Conservation (phyloP, 2,888 invertebrate genomes). For the Hypomecis atomaria region DNA sequence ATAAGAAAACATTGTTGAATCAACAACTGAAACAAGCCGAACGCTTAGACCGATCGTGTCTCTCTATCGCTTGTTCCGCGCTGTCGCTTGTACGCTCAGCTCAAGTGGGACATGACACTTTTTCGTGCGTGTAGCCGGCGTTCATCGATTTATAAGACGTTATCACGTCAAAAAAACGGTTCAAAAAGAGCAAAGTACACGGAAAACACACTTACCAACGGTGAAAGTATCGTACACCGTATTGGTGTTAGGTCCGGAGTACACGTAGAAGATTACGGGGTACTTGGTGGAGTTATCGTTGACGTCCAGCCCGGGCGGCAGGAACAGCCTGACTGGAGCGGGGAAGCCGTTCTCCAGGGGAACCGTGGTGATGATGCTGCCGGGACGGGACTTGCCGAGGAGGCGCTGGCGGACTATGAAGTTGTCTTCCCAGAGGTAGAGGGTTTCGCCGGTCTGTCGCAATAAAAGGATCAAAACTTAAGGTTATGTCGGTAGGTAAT, state of each 20-base stretch:
- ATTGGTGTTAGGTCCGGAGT: slow-evolving; percentile 94
- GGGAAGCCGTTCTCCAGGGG: slow-evolving; percentile 84
- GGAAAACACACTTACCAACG: slow-evolving; percentile 70
- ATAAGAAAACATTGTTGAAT: no score
- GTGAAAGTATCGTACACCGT: slow-evolving; percentile 88
- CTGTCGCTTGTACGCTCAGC: no score
- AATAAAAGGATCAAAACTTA: no score
- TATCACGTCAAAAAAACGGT: neutral
- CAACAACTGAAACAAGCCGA: no score
- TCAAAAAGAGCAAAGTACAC: neutral
- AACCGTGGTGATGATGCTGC: slow-evolving; percentile 82
- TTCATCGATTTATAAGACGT: no score
- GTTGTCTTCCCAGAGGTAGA: slow-evolving; percentile 86
- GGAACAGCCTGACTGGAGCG: slow-evolving; percentile 86
- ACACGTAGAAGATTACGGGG: slow-evolving; percentile 90
- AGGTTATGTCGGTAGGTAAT: no score
- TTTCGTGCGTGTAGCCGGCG: no score
- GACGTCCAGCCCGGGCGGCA: slow-evolving; percentile 88
- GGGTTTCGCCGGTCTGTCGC: slow-evolving; percentile 49
- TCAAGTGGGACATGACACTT: no score
- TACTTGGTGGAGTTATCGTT: slow-evolving; percentile 83
- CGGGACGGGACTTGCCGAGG: slow-evolving; percentile 77
- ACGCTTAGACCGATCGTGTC: no score
- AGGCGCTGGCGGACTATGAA: slow-evolving; percentile 78
- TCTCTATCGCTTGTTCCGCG: no score